Evolutionary conservation across 2,797 vertebrate genomes (phyloP).

Genomic region (Siniperca scherzeri): DNA sequence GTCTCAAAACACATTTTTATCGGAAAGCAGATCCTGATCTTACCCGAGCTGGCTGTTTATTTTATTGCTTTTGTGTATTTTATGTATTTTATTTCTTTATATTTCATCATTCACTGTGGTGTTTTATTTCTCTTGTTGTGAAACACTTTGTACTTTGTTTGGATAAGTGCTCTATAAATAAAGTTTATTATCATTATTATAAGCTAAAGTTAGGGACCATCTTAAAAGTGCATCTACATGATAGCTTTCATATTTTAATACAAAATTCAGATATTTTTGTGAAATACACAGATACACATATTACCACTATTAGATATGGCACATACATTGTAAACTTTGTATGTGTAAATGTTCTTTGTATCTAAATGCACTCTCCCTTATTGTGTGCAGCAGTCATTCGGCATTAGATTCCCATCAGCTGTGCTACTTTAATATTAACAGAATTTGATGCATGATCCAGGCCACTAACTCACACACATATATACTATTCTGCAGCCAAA

Average conservation of each 20-base stretch:
- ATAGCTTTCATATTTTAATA: not conserved
- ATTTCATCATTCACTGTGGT: too few relatives aligned
- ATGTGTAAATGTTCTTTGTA: not conserved
- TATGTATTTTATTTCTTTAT: too few relatives aligned
- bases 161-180: too few relatives aligned
- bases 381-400: slow-evolving; percentile 15
- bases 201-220: not conserved
- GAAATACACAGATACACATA: not conserved
- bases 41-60: too few relatives aligned
- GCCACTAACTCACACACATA: slow-evolving; percentile 19
- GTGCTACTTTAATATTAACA: slow-evolving; percentile 16
- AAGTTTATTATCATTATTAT: too few relatives aligned
- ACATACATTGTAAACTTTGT: slow-evolving; percentile 1
- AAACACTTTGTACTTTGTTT: too few relatives aligned
- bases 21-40: too few relatives aligned
- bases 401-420: slow-evolving; percentile 20
- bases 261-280: not conserved
- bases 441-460: slow-evolving; percentile 20
- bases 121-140: too few relatives aligned
- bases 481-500: slow-evolving; percentile 29
- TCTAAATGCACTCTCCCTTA: not conserved
- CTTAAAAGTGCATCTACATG: not conserved
- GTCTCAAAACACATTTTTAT: too few relatives aligned
- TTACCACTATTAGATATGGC: not conserved
- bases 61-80: too few relatives aligned